Percentiles rank a stretch among this genome's conserved stretches.
phyloP scores from a whole-genome alignment of 2,113 vertebrate species.

The Prunella himalayana region DNA sequence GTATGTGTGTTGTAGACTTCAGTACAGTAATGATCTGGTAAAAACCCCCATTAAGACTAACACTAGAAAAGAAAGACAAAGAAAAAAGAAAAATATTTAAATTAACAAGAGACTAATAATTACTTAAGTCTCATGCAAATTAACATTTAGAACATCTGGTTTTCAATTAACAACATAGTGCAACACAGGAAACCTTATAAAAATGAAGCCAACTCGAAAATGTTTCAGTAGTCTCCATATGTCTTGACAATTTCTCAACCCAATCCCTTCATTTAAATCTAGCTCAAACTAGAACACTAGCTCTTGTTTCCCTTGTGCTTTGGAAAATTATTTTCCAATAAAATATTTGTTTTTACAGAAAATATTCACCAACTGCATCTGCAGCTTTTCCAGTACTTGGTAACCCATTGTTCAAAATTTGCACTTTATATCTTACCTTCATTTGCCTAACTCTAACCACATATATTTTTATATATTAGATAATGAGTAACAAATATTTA shows the following conservation, averaged over 20 bases:
- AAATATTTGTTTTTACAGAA: neutral
- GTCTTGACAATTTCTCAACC: neutral
- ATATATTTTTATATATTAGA: constrained; percentile 17
- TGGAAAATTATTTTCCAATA: neutral
- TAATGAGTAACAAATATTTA: constrained; percentile 41
- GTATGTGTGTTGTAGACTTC: neutral
- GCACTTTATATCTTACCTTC: neutral
- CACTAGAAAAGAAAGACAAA: neutral
- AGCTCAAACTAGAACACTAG: neutral
- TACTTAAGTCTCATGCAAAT: neutral
- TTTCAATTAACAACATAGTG: neutral
- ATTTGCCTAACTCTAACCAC: neutral
- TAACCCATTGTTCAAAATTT: neutral
- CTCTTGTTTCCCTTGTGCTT: neutral
- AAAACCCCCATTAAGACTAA: neutral
- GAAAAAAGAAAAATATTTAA: neutral
- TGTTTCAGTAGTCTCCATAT: neutral
- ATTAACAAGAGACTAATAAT: neutral
- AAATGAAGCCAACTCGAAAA: neutral
- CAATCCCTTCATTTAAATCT: neutral
- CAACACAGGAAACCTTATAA: neutral
- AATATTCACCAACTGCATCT: neutral
- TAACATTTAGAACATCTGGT: neutral
- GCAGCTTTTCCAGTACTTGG: neutral
- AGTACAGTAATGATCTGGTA: neutral